Evolutionary conservation across 2,888 invertebrate genomes (phyloP).

Genomic region (Monochamus alternatus): DNA sequence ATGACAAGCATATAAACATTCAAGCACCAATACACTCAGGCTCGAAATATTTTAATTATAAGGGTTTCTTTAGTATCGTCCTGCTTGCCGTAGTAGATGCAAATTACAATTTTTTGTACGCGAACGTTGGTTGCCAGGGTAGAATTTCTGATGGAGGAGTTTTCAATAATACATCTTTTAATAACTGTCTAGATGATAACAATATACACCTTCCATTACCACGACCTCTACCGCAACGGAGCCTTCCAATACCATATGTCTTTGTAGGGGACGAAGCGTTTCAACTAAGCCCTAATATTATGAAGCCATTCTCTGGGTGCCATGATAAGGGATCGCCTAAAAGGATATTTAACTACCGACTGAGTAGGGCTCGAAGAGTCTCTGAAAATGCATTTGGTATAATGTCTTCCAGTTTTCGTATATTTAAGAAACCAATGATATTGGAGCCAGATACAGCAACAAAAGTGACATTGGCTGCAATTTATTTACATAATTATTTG

Average conservation of each 20-base stretch:
- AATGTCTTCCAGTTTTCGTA: slow-evolving; percentile 22
- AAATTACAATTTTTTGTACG: slow-evolving; percentile 5
- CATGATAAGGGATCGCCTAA: not conserved
- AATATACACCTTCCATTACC: slow-evolving; percentile 13
- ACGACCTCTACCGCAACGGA: slow-evolving; percentile 18
- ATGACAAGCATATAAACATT: slow-evolving; percentile 28
- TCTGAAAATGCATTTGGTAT: slow-evolving; percentile 3
- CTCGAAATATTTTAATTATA: slow-evolving; percentile 13
- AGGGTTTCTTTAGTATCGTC: slow-evolving; percentile 15
- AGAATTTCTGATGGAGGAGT: no score
- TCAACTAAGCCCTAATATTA: slow-evolving; percentile 24
- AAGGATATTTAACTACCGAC: slow-evolving; percentile 5
- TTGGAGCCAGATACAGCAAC: slow-evolving; percentile 21
- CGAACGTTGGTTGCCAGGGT: not conserved
- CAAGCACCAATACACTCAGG: slow-evolving; percentile 19
- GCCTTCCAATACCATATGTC: slow-evolving; percentile 22
- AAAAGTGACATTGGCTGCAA: slow-evolving; percentile 32
- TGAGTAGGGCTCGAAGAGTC: slow-evolving; percentile 4
- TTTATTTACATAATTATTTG: slow-evolving; percentile 26
- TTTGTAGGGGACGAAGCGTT: slow-evolving; percentile 23
- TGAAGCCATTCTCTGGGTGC: slow-evolving; percentile 10
- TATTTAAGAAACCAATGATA: slow-evolving; percentile 23
- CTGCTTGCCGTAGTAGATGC: slow-evolving; percentile 12
- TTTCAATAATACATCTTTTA: no score
- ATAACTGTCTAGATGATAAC: no score